Base-by-base conservation (phyloP, 2,888 invertebrate genomes). In the Aspidiotus destructor region DNA sequence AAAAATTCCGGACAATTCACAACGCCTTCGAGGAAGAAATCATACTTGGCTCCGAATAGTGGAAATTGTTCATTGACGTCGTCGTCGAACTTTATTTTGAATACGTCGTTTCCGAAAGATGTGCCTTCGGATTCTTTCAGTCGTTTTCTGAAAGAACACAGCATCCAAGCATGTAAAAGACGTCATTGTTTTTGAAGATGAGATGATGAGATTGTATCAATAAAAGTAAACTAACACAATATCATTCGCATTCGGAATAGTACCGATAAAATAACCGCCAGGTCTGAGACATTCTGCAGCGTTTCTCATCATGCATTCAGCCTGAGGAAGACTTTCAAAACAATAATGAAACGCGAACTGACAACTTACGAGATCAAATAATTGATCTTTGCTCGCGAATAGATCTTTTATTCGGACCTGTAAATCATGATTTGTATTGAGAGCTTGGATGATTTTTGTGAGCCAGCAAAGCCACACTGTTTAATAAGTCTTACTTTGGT, bases 1-100 rank as follows among this genome's bases (percentile, higher is more conserved):
- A 99, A 81, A 80, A 97, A 99, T 78, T 99, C 99, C 1, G 99
- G 99, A 77, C 99, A 99, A 77, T 99, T 88, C 0, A 99, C 98
- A 8, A 95, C 95, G 52, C 91, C 96, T 76, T 98, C 94, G 73
- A 99, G 80, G 75, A 90, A 87, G 77, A 99, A 99, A 78, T 94
- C 86, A 80, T 98, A 98, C 76, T 92, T 91, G 17, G 89, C 94
- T 54, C 98, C 98, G 81, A 99, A 99, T 17, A 98, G 78, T 0
- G 94, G 92, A 73, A 75, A 74, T 0, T 85, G 85, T 11, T 84
- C 48, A 60, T 71, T 57, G 60, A 55, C 82, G 73, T 88, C 84
- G 77, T 85, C 86, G 68, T 85, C 80, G 73, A 89, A 84, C 72
- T 85, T 83, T 44, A 93, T 86, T 72, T 81, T 84, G 75, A 85